phyloP scores from a whole-genome alignment of 2,113 vertebrate genomes.

The Meles meles region DNA sequence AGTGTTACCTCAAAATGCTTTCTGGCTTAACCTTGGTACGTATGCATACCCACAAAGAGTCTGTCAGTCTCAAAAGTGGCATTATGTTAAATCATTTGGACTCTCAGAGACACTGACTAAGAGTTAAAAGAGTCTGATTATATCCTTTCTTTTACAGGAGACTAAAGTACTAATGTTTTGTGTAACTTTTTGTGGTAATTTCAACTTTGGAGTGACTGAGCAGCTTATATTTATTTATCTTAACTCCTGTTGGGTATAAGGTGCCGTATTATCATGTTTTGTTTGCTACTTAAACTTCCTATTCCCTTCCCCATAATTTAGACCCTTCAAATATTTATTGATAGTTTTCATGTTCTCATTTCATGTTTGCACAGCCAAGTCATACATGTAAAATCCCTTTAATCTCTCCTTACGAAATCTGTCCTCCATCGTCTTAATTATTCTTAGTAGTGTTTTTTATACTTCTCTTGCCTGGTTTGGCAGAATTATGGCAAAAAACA shows the following conservation, averaged over 20 bases:
- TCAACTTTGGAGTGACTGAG: neutral
- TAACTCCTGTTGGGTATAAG: neutral
- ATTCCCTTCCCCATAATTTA: neutral
- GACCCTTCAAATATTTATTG: neutral
- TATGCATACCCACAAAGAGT: neutral
- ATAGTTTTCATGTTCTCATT: neutral
- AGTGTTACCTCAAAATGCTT: neutral
- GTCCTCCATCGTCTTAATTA: neutral
- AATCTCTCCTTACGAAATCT: neutral
- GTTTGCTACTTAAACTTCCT: neutral
- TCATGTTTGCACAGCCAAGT: neutral
- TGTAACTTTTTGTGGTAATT: neutral
- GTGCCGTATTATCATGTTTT: neutral
- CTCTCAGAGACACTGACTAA: neutral
- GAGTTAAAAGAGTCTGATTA: neutral
- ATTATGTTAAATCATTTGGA: neutral
- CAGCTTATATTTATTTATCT: neutral
- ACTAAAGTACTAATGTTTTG: neutral
- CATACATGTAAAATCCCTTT: constrained; percentile 6
- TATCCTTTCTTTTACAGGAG: neutral
- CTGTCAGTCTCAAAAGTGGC: neutral
- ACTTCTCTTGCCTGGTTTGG: neutral
- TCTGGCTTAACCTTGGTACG: neutral
- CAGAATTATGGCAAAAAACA: neutral
- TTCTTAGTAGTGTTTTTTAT: neutral